Base-by-base conservation (phyloP, 1,140 invertebrate genomes). In the Drosophila simulans region DNA sequence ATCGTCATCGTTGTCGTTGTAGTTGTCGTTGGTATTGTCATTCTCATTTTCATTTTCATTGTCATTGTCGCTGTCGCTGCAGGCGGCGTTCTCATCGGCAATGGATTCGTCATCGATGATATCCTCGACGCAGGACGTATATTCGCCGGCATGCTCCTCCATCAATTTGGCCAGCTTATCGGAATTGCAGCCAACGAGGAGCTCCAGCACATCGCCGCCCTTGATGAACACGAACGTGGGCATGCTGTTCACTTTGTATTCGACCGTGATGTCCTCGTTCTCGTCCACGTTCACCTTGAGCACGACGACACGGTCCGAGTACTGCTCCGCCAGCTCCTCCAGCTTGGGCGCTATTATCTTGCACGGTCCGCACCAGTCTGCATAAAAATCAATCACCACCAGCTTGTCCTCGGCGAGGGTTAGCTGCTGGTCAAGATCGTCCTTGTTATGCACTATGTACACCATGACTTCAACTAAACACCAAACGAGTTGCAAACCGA, bases 161-260 rank as follows among this genome's bases (percentile, higher is more conserved):
- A 97, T 94, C 8, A 93, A 93, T 79, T 94, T 94, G 82, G 93
- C 94, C 13, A 98, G 92, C 92, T 96, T 97, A 0, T 95, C 95
- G 17, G 94, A 93, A 89, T 96, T 97, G 27, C 96, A 96, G 13
- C 97, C 97, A 54, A 96, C 95, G 90, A 98, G 96, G 20, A 94
- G 93, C 8, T 95, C 94, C n/a, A 97, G 94, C 80, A 95, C 94
- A 85, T 95, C 91, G 20, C 94, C 93, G 70, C 95, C 95, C 92
- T 97, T 98, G 56, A 98, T 94, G 91, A 98, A 98, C 7, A 98
- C 93, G 92, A 99, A 99, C 0, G 98, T 98, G n/a, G 98, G 98
- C 97, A 98, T 98, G 45, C 96, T 96, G 63, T 94, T 94, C 63
- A 99, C 96, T 70, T 96, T 94, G 91, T 97, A 98, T 57, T 96